phyloP scores from a whole-genome alignment of 2,888 invertebrate species.

The Andrena hattorfiana region DNA sequence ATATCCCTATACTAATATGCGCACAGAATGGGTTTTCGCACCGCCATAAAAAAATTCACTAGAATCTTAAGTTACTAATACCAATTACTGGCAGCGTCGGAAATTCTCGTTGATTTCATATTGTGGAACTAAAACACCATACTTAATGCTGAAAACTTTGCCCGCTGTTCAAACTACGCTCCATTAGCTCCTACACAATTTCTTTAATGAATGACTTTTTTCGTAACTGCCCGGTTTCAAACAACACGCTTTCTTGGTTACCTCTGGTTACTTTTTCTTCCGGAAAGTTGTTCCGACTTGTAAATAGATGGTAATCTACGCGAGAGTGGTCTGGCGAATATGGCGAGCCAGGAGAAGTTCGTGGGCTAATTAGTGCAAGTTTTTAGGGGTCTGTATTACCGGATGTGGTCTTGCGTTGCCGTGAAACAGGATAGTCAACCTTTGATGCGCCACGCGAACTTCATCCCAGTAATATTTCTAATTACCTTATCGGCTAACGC shows the following conservation, averaged over 20 bases:
- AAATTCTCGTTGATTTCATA: background rate
- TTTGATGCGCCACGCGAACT: background rate
- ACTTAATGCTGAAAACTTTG: background rate
- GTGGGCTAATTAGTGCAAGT: slow-evolving; percentile 28
- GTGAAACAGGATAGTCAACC: background rate
- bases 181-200: slow-evolving; percentile 11
- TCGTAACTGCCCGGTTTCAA: slow-evolving; percentile 30
- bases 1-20: background rate
- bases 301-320: slow-evolving; percentile 45
- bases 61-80: background rate
- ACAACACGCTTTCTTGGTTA: slow-evolving; percentile 15
- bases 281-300: slow-evolving; percentile 9
- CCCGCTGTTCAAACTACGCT: background rate
- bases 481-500: background rate
- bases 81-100: background rate
- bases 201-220: background rate
- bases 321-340: slow-evolving; percentile 10
- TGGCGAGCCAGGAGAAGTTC: slow-evolving; percentile 7
- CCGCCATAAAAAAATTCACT: background rate
- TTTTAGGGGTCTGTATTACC: slow-evolving; percentile 7
- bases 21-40: background rate
- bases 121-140: background rate
- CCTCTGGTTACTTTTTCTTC: slow-evolving; percentile 10
- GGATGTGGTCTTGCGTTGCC: background rate
- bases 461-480: background rate